These are phyloP conservation scores for Sebastes taczanowskii DNA, from an alignment of 2,797 vertebrate genomes.

Conservation along the genomic window DNA sequence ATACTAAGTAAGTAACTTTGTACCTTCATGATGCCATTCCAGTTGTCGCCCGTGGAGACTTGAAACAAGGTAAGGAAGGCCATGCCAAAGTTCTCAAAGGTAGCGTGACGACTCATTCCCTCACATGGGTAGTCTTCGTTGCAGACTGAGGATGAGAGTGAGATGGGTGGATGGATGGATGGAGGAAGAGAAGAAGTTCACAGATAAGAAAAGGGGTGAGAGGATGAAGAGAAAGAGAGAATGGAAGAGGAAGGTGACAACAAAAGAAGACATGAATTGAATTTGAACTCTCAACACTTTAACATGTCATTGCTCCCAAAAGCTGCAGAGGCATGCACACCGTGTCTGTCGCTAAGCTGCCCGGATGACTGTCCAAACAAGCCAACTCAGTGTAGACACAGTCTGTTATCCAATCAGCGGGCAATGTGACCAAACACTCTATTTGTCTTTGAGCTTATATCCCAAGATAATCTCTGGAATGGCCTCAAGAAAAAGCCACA, in stretches of 20 bases:
- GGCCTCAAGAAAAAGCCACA: constrained; percentile 40
- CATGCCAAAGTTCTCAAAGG: constrained; percentile 99
- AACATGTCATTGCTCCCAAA: neutral
- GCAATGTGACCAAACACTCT: constrained; percentile 31
- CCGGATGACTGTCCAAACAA: constrained; percentile 37
- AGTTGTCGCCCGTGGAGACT: constrained; percentile 98
- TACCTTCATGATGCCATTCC: constrained; percentile 99
- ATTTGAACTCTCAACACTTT: neutral
- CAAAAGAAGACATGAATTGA: neutral
- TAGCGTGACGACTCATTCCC: constrained; percentile 98
- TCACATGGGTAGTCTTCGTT: constrained; percentile 96
- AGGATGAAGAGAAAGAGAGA: neutral
- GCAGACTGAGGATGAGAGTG: constrained; percentile 85
- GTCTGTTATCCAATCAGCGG: constrained; percentile 25
- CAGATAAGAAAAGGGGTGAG: neutral
- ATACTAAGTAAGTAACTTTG: constrained; percentile 71
- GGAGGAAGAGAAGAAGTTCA: neutral
- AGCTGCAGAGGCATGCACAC: neutral
- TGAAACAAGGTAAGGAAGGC: constrained; percentile 98
- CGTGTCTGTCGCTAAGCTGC: constrained; percentile 33
- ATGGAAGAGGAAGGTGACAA: neutral
- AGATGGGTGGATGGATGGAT: constrained; percentile 1
- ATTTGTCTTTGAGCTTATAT: constrained; percentile 54
- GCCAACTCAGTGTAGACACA: constrained; percentile 17
- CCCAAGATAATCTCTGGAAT: constrained; percentile 56